phyloP scores from a whole-genome alignment of 2,888 invertebrate genomes.

The Hypomecis punctinalis region DNA sequence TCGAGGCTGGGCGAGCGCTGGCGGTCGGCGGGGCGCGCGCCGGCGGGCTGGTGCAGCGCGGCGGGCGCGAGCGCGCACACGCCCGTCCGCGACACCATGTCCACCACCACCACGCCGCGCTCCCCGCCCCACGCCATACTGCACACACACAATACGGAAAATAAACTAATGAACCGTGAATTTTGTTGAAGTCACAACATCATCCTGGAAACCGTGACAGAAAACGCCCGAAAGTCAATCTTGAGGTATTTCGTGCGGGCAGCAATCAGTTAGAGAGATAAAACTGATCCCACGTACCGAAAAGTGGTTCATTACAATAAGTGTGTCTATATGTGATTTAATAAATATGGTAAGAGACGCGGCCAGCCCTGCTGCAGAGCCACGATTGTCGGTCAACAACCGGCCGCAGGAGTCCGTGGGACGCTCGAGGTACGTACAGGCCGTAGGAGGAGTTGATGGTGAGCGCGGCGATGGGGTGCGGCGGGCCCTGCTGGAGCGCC shows the following conservation, averaged over 20 bases:
- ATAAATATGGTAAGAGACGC: too few relatives aligned
- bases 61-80: constrained; percentile 95
- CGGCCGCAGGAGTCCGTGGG: too few relatives aligned
- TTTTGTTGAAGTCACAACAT: too few relatives aligned
- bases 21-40: constrained; percentile 87
- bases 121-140: constrained; percentile 99
- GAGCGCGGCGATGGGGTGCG: constrained; percentile 94
- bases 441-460: constrained; percentile 98
- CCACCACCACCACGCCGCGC: constrained; percentile 97
- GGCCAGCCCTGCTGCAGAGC: too few relatives aligned
- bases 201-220: too few relatives aligned
- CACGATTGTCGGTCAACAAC: too few relatives aligned
- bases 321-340: too few relatives aligned
- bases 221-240: too few relatives aligned
- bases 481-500: constrained; percentile 95
- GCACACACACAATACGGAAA: constrained; percentile 37
- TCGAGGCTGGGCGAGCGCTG: constrained; percentile 94
- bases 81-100: constrained; percentile 95
- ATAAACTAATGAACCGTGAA: background rate
- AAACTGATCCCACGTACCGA: too few relatives aligned
- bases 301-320: too few relatives aligned
- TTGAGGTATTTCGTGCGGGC: too few relatives aligned
- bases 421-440: constrained; percentile 89
- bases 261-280: too few relatives aligned
- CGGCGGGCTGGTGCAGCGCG: constrained; percentile 95